Base-by-base conservation (phyloP, 2,888 invertebrate genomes). In the Cerastis rubricosa region DNA sequence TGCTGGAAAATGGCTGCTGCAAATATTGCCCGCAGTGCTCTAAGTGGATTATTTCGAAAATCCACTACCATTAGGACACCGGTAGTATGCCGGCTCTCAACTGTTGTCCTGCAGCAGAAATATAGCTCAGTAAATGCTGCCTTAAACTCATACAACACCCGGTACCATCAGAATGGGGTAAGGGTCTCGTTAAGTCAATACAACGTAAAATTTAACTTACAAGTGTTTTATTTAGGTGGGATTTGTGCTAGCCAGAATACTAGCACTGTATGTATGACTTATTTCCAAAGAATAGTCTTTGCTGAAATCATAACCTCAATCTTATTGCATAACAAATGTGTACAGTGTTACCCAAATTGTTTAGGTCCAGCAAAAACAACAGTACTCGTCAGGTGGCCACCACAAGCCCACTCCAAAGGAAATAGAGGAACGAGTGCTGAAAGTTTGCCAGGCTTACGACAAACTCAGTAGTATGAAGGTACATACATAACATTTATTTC, bases 401-500 rank as follows among this genome's bases (percentile, higher is more conserved):
- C 86, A 94, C 81, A 97, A 97, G 93, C 97, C 96, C 86, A 96
- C 97, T 64, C 93, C 97, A 91, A 97, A 97, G 91, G 97, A 98
- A 92, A 98, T 99, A 90, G 97, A 97, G 94, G 97, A 98, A 81
- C 98, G 99, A 92, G 99, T 99, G 81, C 95, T 99, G 92, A 98
- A 98, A 97, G 99, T 99, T 92, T 98, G 99, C 96, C 97, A 97
- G 89, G 97, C 98, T 85, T 99, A 98, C 97, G 99, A 99, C 97
- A 99, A 99, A 98, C 97, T 99, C 91, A 97, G 98, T 89, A 97
- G 98, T 87, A 97, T 98, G 89, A 98, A 99, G 99, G 99, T 99
- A 98, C 93, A 89, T 91, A 87, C 78, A 80, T 83, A 88, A 91
- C 90, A 91, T 95, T 95, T 94, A 92, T 89, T 90, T 92, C 85